phyloP scores from a whole-genome alignment of 2,797 vertebrate genomes.

The Pagetopsis macropterus region DNA sequence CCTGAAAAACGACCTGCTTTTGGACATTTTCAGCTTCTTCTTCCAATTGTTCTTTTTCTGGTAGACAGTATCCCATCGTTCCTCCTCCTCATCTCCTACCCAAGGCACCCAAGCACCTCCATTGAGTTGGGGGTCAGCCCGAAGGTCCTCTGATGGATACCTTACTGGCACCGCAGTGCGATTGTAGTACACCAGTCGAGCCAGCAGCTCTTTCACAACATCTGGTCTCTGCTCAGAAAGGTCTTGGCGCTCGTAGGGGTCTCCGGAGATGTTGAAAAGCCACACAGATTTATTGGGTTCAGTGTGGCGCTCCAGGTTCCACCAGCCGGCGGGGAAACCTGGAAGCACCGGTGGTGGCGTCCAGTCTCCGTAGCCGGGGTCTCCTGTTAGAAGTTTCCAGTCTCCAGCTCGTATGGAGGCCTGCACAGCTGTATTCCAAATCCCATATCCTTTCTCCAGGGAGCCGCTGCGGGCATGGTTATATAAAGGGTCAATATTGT shows the following conservation, averaged over 20 bases:
- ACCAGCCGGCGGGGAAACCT: slow-evolving; percentile 92
- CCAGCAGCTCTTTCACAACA: slow-evolving; percentile 89
- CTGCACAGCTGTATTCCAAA: slow-evolving; percentile 97
- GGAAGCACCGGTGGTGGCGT: slow-evolving; percentile 93
- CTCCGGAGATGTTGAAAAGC: slow-evolving; percentile 96
- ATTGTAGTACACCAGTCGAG: slow-evolving; percentile 91
- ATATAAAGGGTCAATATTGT: slow-evolving; percentile 97
- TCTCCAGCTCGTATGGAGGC: slow-evolving; percentile 93
- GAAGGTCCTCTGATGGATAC: slow-evolving; percentile 92
- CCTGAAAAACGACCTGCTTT: slow-evolving; percentile 91
- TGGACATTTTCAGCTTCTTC: slow-evolving; percentile 91
- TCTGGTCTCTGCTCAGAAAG: slow-evolving; percentile 89
- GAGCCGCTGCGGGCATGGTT: slow-evolving; percentile 91
- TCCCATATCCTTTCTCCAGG: slow-evolving; percentile 87
- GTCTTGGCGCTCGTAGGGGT: slow-evolving; percentile 93
- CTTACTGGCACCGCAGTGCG: slow-evolving; percentile 93
- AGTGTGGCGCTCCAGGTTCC: slow-evolving; percentile 93
- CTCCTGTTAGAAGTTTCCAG: slow-evolving; percentile 96
- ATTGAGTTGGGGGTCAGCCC: slow-evolving; percentile 91
- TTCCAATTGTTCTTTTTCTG: slow-evolving; percentile 85
- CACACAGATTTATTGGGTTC: slow-evolving; percentile 87
- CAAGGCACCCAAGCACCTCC: slow-evolving; percentile 97
- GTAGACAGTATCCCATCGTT: slow-evolving; percentile 81
- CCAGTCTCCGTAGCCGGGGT: slow-evolving; percentile 97
- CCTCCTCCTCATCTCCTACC: slow-evolving; percentile 90